These are phyloP conservation scores for Sorex araneus DNA, from an alignment of 2,113 vertebrate genomes.

Conservation along the genomic window DNA sequence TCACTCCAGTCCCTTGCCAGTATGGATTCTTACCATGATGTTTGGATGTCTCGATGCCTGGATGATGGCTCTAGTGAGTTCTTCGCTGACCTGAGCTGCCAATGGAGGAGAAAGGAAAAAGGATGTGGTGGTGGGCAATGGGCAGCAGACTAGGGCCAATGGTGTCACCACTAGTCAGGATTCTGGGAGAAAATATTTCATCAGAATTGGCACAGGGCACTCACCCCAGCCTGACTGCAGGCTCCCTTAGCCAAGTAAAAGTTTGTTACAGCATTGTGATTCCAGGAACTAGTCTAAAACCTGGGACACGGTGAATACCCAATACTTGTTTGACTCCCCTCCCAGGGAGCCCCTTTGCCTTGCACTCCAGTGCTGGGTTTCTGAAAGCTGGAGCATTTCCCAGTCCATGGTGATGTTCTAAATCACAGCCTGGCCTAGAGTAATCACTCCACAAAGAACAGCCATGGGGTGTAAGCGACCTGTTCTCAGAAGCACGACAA, in stretches of 20 bases:
- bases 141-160: not conserved
- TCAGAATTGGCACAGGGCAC: not conserved
- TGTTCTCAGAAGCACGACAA: constrained; percentile 13
- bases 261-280: not conserved
- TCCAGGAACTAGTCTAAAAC: constrained; percentile 21
- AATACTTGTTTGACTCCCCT: not conserved
- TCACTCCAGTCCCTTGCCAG: not conserved
- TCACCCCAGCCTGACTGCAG: not conserved
- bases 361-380: constrained; percentile 43
- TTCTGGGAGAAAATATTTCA: constrained; percentile 57
- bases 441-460: constrained; percentile 8
- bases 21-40: too few species aligned
- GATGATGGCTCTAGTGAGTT: not conserved
- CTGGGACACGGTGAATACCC: not conserved
- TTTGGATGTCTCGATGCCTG: not conserved
- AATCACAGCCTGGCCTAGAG: not conserved
- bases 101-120: not conserved
- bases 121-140: not conserved
- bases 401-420: constrained; percentile 6
- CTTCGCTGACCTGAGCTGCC: not conserved
- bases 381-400: constrained; percentile 24
- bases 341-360: not conserved
- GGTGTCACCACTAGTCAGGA: not conserved
- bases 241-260: not conserved
- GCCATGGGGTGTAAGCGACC: not conserved